phyloP scores from a whole-genome alignment of 2,888 invertebrate species.

The Habrosyne pyritoides region DNA sequence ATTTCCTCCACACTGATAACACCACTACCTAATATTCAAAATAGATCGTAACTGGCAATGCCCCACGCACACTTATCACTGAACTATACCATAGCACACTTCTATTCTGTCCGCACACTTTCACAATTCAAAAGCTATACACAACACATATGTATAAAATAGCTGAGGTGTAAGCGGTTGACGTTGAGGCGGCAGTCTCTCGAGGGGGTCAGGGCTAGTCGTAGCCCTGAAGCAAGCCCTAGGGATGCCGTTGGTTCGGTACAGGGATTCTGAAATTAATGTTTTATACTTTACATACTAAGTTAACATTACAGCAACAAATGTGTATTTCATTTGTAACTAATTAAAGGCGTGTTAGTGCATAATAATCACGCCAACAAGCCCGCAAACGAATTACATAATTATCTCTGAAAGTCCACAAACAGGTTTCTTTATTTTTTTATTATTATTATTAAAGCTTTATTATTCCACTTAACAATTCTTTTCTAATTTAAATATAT shows the following conservation, averaged over 20 bases:
- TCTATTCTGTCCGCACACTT: background rate
- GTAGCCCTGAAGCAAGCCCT: conserved; percentile 48
- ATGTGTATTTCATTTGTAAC: too few species aligned
- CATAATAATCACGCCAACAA: too few species aligned
- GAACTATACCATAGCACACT: background rate
- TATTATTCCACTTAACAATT: too few species aligned
- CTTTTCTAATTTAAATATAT: too few species aligned
- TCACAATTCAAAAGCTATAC: background rate
- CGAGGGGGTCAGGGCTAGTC: conserved; percentile 34
- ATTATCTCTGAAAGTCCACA: too few species aligned
- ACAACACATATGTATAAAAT: conserved; percentile 7
- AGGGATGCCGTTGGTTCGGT: conserved; percentile 73
- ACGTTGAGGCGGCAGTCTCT: background rate
- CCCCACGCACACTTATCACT: background rate
- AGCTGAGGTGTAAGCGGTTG: conserved; percentile 3
- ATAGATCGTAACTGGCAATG: background rate
- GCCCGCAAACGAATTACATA: too few species aligned
- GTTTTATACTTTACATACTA: background rate
- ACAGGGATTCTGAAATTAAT: conserved; percentile 63
- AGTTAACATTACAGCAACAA: too few species aligned
- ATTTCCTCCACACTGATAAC: too few species aligned
- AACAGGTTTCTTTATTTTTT: too few species aligned
- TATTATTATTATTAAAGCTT: too few species aligned
- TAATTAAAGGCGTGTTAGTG: too few species aligned
- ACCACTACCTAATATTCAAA: background rate